These are phyloP conservation scores for Neoaliturus tenellus DNA, from an alignment of 2,888 invertebrate species.

Conservation along the genomic window DNA sequence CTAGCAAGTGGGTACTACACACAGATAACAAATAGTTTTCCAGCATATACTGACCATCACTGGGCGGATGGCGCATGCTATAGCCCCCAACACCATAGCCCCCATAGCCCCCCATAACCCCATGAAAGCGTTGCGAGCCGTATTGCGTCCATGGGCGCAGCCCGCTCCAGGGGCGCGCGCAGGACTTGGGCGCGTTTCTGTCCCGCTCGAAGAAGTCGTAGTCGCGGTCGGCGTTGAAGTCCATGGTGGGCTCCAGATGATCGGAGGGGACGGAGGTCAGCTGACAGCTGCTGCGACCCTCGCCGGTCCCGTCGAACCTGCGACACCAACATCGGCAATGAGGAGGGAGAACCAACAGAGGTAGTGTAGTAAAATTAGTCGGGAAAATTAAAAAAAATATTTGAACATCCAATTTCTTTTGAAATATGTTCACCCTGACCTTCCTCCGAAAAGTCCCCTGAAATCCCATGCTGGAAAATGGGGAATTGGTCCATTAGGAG, in stretches of 20 bases:
- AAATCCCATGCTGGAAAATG: too few relatives aligned
- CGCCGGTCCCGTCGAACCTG: conserved; percentile 81
- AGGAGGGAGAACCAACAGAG: too few relatives aligned
- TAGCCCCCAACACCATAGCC: conserved; percentile 58
- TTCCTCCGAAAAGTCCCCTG: too few relatives aligned
- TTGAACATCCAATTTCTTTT: too few relatives aligned
- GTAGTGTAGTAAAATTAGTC: too few relatives aligned
- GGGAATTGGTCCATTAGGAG: too few relatives aligned
- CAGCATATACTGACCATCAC: conserved; percentile 41
- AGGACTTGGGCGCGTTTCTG: conserved; percentile 76
- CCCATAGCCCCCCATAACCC: conserved; percentile 50
- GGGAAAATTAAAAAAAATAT: too few relatives aligned
- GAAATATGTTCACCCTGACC: too few relatives aligned
- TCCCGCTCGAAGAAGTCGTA: conserved; percentile 89
- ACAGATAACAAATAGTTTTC: background rate
- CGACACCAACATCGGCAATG: too few relatives aligned
- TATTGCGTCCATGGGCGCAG: conserved; percentile 57
- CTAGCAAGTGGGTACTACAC: background rate
- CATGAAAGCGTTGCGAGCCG: conserved; percentile 47
- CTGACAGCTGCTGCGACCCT: conserved; percentile 86
- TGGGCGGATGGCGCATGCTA: conserved; percentile 54
- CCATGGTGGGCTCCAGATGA: conserved; percentile 79
- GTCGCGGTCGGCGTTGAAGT: conserved; percentile 81
- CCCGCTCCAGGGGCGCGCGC: conserved; percentile 62
- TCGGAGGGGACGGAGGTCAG: conserved; percentile 83